Percentiles rank a stretch among this genome's conserved stretches.
Conservation (phyloP, 2,797 vertebrate species). For the Etheostoma nigrum region DNA sequence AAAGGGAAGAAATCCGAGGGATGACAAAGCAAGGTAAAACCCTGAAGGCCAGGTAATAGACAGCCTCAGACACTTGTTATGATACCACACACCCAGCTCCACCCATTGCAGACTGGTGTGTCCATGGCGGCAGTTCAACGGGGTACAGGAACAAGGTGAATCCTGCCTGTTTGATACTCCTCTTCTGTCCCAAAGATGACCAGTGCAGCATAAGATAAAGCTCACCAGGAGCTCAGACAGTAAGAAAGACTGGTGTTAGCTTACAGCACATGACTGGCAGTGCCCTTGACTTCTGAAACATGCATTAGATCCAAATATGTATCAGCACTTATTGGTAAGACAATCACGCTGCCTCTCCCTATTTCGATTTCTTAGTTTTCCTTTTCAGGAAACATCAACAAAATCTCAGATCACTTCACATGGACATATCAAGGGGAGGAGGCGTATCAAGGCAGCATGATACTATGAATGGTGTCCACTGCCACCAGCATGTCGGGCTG, state of each 20-base stretch:
- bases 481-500: constrained; percentile 60
- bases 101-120: constrained; percentile 33
- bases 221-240: constrained; percentile 13
- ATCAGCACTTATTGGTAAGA: constrained; percentile 82
- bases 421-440: constrained; percentile 75
- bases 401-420: constrained; percentile 74
- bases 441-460: constrained; percentile 57
- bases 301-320: constrained; percentile 71
- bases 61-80: constrained; percentile 52
- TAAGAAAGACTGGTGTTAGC: not conserved
- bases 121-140: constrained; percentile 24
- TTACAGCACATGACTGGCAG: constrained; percentile 37
- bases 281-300: constrained; percentile 66
- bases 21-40: constrained; percentile 37
- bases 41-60: constrained; percentile 44
- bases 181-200: constrained; percentile 40
- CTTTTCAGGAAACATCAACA: constrained; percentile 76
- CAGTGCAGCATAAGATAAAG: constrained; percentile 35
- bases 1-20: constrained; percentile 22
- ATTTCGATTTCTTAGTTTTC: constrained; percentile 70
- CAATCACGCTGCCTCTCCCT: constrained; percentile 72
- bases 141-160: constrained; percentile 33
- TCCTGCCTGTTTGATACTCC: constrained; percentile 16
- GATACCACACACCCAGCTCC: constrained; percentile 34
- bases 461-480: constrained; percentile 66